These are phyloP conservation scores for Habrosyne pyritoides DNA, from an alignment of 2,888 invertebrate genomes.

Conservation along the genomic window DNA sequence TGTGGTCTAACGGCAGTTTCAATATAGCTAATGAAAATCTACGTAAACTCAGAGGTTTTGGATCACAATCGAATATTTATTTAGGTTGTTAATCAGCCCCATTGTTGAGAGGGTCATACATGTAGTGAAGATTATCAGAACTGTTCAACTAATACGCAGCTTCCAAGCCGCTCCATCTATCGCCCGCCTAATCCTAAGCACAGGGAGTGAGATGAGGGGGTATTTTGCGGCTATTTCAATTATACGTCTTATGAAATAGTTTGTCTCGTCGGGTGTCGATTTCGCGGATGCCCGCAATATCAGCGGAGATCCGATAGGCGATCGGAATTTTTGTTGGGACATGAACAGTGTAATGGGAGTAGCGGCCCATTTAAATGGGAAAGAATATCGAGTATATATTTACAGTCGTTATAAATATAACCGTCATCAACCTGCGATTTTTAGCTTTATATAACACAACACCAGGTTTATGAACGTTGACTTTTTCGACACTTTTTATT, in stretches of 20 bases:
- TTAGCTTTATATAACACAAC: too few relatives aligned
- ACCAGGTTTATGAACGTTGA: too few relatives aligned
- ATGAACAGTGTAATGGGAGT: constrained; percentile 22
- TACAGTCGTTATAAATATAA: not conserved
- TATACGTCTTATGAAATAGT: constrained; percentile 81
- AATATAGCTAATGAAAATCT: too few relatives aligned
- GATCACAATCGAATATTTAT: too few relatives aligned
- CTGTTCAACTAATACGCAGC: not conserved
- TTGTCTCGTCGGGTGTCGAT: constrained; percentile 63
- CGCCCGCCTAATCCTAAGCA: not conserved
- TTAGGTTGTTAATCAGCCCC: too few relatives aligned
- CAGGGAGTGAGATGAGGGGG: constrained; percentile 26
- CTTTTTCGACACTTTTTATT: too few relatives aligned
- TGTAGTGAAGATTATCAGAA: not conserved
- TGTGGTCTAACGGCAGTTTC: too few relatives aligned
- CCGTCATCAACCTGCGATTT: constrained; percentile 2
- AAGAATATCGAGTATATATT: not conserved
- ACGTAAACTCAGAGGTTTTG: too few relatives aligned
- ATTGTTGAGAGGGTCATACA: too few relatives aligned
- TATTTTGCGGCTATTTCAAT: constrained; percentile 76
- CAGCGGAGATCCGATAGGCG: constrained; percentile 56
- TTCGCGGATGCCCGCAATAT: constrained; percentile 69
- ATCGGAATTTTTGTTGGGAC: constrained; percentile 65
- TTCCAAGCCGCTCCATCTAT: not conserved
- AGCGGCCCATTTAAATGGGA: constrained; percentile 25